Base-by-base conservation (phyloP, 2,888 invertebrate genomes). In the Liodrosophila aerea region DNA sequence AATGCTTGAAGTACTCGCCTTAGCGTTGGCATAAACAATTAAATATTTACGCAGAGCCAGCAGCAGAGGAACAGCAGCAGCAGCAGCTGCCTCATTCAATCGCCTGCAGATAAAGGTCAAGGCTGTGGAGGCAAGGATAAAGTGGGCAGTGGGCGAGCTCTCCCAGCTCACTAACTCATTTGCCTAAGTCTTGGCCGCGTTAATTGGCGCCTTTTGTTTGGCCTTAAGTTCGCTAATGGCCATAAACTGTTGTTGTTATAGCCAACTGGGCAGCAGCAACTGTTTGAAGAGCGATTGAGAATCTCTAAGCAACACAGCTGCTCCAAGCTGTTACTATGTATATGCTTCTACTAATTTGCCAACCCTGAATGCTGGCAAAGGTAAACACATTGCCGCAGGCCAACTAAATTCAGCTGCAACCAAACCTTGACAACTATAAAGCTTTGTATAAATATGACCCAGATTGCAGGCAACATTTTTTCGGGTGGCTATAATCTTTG, bases 21-120 rank as follows among this genome's bases (percentile, higher is more conserved):
- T 13, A 47, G 29, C 73, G 52, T 41, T 58, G 67, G 64, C 76
- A 75, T 83, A 76, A 85, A 77, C 78, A 84, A 82, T 86, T 86
- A 84, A 84, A 81, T 86, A 84, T 81, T 81, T 81, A 84, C 59
- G 61, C 33, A 64, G 57, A 73, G 43, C 59, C 44, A 52, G 44
- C 47, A 43, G 40, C 40, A 54, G 45, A 33, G 33, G 45, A 7
- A 22, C 5, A n/a, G n/a, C n/a, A n/a, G 22, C 5, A 40, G 44
- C 52, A 49, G 39, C 60, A 50, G 27, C 63, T 40, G 60, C 56
- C 15, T 44, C 49, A 30, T 22, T 18, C 31, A 30, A 58, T 54
- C 40, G 86, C 78, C 86, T 64, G 59, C 63, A 75, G 81, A 77
- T 84, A 77, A 82, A 81, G 86, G 81, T 86, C 81, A 86, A 86